These are phyloP conservation scores for Macrophya annulata DNA, from an alignment of 2,888 invertebrate species.

Conservation along the genomic window DNA sequence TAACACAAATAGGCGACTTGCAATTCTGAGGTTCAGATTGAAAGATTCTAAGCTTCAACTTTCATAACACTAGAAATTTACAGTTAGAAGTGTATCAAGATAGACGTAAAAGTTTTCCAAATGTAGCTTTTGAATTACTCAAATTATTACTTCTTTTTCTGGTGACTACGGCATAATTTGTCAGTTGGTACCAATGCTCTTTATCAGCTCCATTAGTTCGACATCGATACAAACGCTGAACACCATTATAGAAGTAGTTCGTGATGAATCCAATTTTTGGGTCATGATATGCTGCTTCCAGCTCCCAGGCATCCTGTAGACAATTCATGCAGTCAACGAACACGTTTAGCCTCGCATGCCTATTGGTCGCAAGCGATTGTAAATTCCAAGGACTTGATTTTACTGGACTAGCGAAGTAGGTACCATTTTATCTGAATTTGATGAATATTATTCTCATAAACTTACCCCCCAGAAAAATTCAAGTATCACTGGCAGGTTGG, in stretches of 20 bases:
- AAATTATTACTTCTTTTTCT: too few species aligned
- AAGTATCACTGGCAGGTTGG: conserved; percentile 80
- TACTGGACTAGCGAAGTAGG: too few species aligned
- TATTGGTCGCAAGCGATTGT: background rate
- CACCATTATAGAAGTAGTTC: conserved; percentile 68
- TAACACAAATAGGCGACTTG: too few species aligned
- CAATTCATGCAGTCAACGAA: background rate
- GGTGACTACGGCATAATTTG: too few species aligned
- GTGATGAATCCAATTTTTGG: conserved; percentile 80
- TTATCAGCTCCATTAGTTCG: background rate
- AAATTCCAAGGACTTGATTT: background rate
- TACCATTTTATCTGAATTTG: background rate
- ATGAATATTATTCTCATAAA: background rate
- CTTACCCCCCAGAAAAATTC: conserved; percentile 27
- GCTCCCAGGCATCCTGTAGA: background rate
- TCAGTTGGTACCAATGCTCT: background rate
- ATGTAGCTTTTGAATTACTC: too few species aligned
- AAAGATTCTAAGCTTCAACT: too few species aligned
- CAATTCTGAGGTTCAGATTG: too few species aligned
- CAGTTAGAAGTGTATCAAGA: too few species aligned
- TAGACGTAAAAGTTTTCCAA: background rate
- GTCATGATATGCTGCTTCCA: conserved; percentile 71
- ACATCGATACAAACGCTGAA: conserved; percentile 64
- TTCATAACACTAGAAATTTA: too few species aligned
- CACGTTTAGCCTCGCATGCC: too few species aligned